Percentiles rank a stretch among this genome's conserved stretches.
phyloP scores from a whole-genome alignment of 2,113 vertebrate species.

The Hystrix cristata region DNA sequence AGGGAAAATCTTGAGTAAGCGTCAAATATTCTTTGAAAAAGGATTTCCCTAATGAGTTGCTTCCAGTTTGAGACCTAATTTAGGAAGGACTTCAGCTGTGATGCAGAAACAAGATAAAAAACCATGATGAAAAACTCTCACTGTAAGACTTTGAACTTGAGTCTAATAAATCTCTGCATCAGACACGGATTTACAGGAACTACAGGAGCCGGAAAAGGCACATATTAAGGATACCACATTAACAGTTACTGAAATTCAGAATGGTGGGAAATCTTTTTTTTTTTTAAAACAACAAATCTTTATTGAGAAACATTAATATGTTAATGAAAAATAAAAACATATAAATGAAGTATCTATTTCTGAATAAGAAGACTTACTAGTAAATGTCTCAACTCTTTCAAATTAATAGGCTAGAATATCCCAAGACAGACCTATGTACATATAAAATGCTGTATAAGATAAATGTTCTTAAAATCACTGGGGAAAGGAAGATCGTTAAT shows the following conservation, averaged over 20 bases:
- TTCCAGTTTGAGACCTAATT: not conserved
- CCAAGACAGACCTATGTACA: not conserved
- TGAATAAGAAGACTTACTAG: conserved; percentile 19
- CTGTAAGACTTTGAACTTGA: not conserved
- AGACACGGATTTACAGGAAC: not conserved
- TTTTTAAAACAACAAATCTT: not conserved
- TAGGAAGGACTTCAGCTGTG: not conserved
- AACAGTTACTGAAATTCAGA: not conserved
- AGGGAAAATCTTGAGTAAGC: not conserved
- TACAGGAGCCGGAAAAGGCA: not conserved
- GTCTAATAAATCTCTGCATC: not conserved
- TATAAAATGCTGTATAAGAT: not conserved
- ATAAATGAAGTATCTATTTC: conserved; percentile 41
- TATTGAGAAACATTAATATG: conserved; percentile 45
- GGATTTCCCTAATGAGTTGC: not conserved
- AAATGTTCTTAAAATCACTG: conserved; percentile 3
- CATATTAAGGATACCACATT: not conserved
- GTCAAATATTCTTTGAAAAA: not conserved
- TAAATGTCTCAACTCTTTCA: conserved; percentile 44
- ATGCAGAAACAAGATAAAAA: not conserved
- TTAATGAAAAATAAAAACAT: conserved; percentile 43
- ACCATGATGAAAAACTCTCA: not conserved
- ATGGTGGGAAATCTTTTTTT: too few relatives aligned
- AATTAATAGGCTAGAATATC: conserved; percentile 42
- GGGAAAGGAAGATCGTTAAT: conserved; percentile 12